Evolutionary conservation across 2,888 invertebrate species (phyloP).

Genomic region (Harmothoe impar): DNA sequence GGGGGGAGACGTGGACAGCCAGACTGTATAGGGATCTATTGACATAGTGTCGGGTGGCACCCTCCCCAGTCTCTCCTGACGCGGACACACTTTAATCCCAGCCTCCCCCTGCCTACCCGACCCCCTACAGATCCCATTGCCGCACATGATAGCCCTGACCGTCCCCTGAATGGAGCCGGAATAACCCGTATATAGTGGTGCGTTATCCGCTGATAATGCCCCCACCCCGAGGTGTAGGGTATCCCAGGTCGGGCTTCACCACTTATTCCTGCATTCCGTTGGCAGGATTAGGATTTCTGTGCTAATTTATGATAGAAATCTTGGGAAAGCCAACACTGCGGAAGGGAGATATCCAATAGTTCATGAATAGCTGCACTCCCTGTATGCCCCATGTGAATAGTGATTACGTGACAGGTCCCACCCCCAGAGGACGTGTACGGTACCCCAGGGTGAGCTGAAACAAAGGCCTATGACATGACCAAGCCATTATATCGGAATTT

Average conservation of each 20-base stretch:
- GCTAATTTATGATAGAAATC: constrained; percentile 34
- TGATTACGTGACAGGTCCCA: neutral
- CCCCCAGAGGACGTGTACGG: too few relatives aligned
- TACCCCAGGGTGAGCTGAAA: too few relatives aligned
- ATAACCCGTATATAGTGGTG: neutral
- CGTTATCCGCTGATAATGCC: neutral
- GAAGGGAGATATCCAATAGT: neutral
- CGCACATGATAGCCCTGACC: constrained; percentile 30
- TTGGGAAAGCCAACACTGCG: neutral
- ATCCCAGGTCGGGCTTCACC: neutral
- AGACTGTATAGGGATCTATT: neutral
- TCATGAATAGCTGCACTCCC: neutral
- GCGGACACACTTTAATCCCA: neutral
- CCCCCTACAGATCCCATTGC: neutral
- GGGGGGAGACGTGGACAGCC: neutral
- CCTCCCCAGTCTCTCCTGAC: neutral
- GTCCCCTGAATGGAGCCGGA: neutral
- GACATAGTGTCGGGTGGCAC: neutral
- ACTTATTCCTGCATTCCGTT: neutral
- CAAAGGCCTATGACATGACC: too few relatives aligned
- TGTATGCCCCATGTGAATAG: neutral
- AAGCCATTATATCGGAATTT: too few relatives aligned
- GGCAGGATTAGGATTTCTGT: constrained; percentile 22
- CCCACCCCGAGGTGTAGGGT: neutral
- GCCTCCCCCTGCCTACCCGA: neutral